Conservation (phyloP, 1,140 invertebrate genomes). For the Holcopasites calliopsidis region DNA sequence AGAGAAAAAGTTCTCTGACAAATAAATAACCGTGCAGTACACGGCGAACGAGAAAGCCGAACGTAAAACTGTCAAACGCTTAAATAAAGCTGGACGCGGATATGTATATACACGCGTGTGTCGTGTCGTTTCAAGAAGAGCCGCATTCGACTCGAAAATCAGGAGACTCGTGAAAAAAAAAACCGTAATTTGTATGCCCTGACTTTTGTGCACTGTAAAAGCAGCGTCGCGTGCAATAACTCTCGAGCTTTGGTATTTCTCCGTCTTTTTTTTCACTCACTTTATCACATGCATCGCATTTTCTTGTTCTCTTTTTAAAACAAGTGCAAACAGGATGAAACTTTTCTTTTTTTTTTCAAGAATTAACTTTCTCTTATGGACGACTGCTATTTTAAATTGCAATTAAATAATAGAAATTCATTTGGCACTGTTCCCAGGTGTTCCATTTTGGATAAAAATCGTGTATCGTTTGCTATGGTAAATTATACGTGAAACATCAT, state of each 20-base stretch:
- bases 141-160: not conserved
- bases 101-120: not conserved
- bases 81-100: slow-evolving; percentile 25
- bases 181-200: slow-evolving; percentile 14
- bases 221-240: not conserved
- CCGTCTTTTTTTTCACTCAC: not conserved
- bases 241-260: not conserved
- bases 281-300: not conserved
- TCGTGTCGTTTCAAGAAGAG: slow-evolving; percentile 10
- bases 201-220: not conserved
- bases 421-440: too few relatives aligned
- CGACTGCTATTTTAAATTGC: too few relatives aligned
- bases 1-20: not conserved
- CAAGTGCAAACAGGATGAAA: too few relatives aligned
- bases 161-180: not conserved
- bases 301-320: not conserved
- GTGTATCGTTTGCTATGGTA: too few relatives aligned
- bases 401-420: too few relatives aligned
- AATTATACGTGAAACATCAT: too few relatives aligned
- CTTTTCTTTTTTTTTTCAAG: too few relatives aligned
- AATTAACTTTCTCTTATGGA: too few relatives aligned
- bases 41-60: slow-evolving; percentile 15
- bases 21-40: slow-evolving; percentile 22
- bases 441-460: too few relatives aligned
- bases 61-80: slow-evolving; percentile 38